Conservation (phyloP, 2,888 invertebrate genomes). For the Seira sanloemensis region DNA sequence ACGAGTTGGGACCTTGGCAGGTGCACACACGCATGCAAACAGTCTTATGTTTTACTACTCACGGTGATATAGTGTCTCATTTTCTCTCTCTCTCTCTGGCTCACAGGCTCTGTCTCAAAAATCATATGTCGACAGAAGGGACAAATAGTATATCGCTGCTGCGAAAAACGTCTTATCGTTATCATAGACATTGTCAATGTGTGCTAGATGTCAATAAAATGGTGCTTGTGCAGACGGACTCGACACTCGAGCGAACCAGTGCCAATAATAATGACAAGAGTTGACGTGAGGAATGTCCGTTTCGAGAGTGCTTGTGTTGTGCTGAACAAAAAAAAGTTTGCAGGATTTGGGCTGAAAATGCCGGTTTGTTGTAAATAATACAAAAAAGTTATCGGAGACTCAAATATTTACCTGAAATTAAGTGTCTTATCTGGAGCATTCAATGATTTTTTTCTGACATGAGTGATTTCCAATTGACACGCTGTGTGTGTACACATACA, state of each 20-base stretch:
- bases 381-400: too few species aligned
- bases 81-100: neutral
- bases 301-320: neutral
- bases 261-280: neutral
- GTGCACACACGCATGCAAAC: slow-evolving; percentile 48
- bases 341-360: neutral
- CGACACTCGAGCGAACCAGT: neutral
- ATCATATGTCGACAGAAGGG: neutral
- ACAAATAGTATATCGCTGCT: neutral
- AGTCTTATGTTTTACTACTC: slow-evolving; percentile 8
- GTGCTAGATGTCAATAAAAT: neutral
- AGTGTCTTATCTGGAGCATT: neutral
- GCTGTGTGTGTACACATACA: too few species aligned
- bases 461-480: too few species aligned
- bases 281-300: neutral
- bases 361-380: neutral
- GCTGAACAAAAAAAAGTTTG: neutral
- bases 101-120: neutral
- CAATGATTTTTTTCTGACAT: too few species aligned
- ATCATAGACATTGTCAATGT: too few species aligned
- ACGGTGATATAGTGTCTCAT: slow-evolving; percentile 15
- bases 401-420: neutral
- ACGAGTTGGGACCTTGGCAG: slow-evolving; percentile 55
- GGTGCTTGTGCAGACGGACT: neutral
- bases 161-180: neutral